Evolutionary conservation across 2,797 vertebrate species (phyloP).

Genomic region (Urosaurus nigricauda): DNA sequence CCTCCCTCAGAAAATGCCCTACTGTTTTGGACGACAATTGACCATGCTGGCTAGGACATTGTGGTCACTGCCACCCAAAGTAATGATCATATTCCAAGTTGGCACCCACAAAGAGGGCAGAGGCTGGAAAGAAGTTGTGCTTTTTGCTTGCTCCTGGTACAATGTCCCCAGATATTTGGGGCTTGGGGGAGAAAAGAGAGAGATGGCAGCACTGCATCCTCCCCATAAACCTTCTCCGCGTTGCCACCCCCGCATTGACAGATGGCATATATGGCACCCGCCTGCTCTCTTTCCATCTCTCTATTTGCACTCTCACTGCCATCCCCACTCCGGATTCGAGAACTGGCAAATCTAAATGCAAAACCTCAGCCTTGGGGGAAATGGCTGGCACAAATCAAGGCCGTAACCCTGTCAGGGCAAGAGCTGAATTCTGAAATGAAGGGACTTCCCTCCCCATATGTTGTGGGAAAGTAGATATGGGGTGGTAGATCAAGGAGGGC

Average conservation of each 20-base stretch:
- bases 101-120: no score
- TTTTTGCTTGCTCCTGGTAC: no score
- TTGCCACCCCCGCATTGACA: not conserved
- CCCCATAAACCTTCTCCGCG: not conserved
- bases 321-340: not conserved
- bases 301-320: not conserved
- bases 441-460: rapidly evolving
- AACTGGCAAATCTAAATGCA: not conserved
- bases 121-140: not conserved
- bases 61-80: no score
- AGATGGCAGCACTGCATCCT: no score
- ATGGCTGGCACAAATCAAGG: not conserved
- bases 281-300: no score
- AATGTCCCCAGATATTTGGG: not conserved
- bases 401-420: not conserved
- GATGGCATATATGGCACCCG: not conserved
- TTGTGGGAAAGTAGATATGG: not conserved
- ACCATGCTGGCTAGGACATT: no score
- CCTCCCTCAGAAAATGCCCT: no score
- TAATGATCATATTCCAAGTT: no score
- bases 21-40: no score
- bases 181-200: no score
- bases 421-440: not conserved
- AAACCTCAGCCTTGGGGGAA: not conserved
- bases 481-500: no score